A percentile compares a stretch with the other conserved stretches of the same genome.
These are phyloP conservation scores for Apodemia mormo DNA, from an alignment of 2,888 invertebrate species.

Conservation along the genomic window DNA sequence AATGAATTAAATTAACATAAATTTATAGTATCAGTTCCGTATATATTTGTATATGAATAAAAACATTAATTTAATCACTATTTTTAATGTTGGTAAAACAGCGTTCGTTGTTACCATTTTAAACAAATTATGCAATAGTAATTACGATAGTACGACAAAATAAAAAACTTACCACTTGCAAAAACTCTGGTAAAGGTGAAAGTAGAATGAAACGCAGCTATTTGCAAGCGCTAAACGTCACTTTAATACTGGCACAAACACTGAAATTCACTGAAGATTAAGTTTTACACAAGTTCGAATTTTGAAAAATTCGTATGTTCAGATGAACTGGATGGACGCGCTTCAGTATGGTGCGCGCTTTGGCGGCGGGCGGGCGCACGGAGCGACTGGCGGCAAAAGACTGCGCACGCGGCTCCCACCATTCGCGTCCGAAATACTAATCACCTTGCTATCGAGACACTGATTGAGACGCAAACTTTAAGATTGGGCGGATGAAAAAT, in stretches of 20 bases:
- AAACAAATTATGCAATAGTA: constrained; percentile 36
- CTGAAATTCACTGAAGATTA: constrained; percentile 58
- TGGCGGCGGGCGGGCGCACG: constrained; percentile 63
- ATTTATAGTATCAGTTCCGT: neutral
- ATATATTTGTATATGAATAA: neutral
- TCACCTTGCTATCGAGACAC: constrained; percentile 77
- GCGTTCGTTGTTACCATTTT: neutral
- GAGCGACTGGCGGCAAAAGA: constrained; percentile 71
- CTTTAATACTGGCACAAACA: constrained; percentile 63
- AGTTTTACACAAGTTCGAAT: constrained; percentile 53
- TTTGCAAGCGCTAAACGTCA: constrained; percentile 49
- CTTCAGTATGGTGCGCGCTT: constrained; percentile 54
- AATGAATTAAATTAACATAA: neutral
- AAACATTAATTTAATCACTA: neutral
- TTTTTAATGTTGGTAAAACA: neutral
- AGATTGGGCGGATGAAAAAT: constrained; percentile 49
- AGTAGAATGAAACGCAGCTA: constrained; percentile 51
- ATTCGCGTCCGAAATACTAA: constrained; percentile 70
- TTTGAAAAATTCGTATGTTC: constrained; percentile 41
- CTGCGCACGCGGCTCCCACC: constrained; percentile 72
- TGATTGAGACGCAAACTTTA: constrained; percentile 49
- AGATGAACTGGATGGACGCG: constrained; percentile 52
- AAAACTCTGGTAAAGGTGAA: constrained; percentile 62
- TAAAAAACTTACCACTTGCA: constrained; percentile 67
- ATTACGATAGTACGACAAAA: constrained; percentile 49